phyloP scores from a whole-genome alignment of 1,140 invertebrate genomes.

The Nymphalis io region DNA sequence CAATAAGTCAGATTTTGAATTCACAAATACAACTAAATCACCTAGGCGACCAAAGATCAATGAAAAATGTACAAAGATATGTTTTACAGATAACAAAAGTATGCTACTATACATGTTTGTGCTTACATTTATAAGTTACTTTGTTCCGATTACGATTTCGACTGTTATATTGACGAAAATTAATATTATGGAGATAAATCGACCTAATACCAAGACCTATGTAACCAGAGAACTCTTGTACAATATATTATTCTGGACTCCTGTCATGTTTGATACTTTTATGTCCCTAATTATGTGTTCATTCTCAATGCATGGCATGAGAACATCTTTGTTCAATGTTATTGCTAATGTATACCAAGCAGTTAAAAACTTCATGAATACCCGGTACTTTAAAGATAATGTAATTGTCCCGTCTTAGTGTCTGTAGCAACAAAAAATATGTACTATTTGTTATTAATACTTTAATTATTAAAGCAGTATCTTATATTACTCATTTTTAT shows the following conservation, averaged over 20 bases:
- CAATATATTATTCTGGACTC: conserved; percentile 74
- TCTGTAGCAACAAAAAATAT: neutral
- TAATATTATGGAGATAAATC: conserved; percentile 59
- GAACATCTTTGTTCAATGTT: conserved; percentile 63
- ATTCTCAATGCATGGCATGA: conserved; percentile 61
- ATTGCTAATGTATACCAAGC: conserved; percentile 74
- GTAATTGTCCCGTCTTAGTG: conserved; percentile 44
- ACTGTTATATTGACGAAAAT: conserved; percentile 71
- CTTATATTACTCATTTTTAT: neutral
- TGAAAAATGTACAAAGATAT: conserved; percentile 63
- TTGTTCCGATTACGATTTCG: conserved; percentile 71
- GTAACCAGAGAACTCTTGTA: conserved; percentile 67
- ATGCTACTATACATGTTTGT: conserved; percentile 67
- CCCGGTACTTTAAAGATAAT: conserved; percentile 72
- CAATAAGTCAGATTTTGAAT: conserved; percentile 52
- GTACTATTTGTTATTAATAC: neutral
- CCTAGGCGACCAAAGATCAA: conserved; percentile 52
- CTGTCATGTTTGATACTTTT: conserved; percentile 72
- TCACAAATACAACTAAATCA: conserved; percentile 50
- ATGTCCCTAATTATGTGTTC: conserved; percentile 69
- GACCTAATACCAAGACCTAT: conserved; percentile 58
- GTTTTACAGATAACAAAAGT: conserved; percentile 63
- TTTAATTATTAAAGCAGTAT: neutral
- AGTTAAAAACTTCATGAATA: conserved; percentile 72
- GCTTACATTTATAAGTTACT: conserved; percentile 63